A percentile compares a stretch with the other conserved stretches of the same genome.
These are phyloP conservation scores for Heliconius charithonia DNA, from an alignment of 2,888 invertebrate genomes.

Conservation along the genomic window DNA sequence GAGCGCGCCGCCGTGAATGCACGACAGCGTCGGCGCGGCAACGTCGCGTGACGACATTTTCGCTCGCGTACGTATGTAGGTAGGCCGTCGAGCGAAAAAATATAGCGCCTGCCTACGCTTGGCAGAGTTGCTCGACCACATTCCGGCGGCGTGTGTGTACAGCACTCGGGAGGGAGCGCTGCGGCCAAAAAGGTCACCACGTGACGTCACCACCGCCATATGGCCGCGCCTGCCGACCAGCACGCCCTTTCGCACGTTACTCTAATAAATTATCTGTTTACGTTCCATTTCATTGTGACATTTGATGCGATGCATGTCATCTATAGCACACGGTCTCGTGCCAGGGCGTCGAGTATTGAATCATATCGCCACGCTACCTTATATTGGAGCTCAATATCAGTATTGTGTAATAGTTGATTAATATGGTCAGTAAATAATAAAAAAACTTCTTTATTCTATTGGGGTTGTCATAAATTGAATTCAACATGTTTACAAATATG, in stretches of 20 bases:
- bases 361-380: not conserved
- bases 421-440: not conserved
- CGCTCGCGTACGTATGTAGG: constrained; percentile 82
- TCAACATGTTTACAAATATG: not conserved
- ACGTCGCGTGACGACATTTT: constrained; percentile 85
- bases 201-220: constrained; percentile 79
- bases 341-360: not conserved
- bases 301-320: constrained; percentile 41
- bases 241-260: constrained; percentile 64
- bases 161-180: constrained; percentile 67
- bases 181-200: constrained; percentile 80
- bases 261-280: constrained; percentile 61
- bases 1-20: constrained; percentile 72
- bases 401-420: not conserved
- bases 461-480: not conserved
- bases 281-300: constrained; percentile 52
- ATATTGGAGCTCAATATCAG: not conserved
- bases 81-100: constrained; percentile 79
- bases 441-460: not conserved
- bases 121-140: constrained; percentile 81
- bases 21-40: constrained; percentile 78
- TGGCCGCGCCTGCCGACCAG: constrained; percentile 71
- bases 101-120: constrained; percentile 81
- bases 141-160: constrained; percentile 78
- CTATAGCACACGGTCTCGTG: not conserved